Evolutionary conservation across 1,140 invertebrate species (phyloP).

Genomic region (Yoshiicerus persimilis): DNA sequence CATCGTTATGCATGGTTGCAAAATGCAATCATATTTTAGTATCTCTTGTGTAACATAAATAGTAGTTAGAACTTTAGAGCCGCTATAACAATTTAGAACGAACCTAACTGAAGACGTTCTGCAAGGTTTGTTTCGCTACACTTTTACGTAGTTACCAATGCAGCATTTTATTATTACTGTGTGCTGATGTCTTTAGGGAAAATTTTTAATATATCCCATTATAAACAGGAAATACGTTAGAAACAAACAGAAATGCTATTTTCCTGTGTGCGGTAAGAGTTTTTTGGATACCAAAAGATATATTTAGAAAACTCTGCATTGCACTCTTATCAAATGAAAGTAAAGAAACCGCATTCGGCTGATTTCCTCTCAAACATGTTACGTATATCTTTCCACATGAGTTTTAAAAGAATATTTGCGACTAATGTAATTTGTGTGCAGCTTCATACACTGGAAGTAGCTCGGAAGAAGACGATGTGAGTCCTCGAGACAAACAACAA

Average conservation of each 20-base stretch:
- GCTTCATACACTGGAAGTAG: slow-evolving; percentile 88
- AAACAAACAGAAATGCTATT: neutral
- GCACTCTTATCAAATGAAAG: neutral
- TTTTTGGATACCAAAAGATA: neutral
- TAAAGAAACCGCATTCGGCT: neutral
- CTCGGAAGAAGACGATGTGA: slow-evolving; percentile 78
- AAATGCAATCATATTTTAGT: neutral
- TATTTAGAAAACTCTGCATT: neutral
- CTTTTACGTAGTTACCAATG: neutral
- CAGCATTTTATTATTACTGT: neutral
- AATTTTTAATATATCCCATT: neutral
- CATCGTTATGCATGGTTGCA: neutral
- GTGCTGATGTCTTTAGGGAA: neutral
- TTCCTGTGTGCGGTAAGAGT: neutral
- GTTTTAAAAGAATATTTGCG: neutral
- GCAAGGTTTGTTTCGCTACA: neutral
- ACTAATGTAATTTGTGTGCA: slow-evolving; percentile 52
- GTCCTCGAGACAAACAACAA: slow-evolving; percentile 84
- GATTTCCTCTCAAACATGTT: neutral
- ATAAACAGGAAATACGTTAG: neutral
- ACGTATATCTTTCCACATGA: neutral
- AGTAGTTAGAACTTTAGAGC: neutral
- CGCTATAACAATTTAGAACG: neutral
- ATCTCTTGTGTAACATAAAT: neutral
- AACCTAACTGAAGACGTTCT: neutral